These are phyloP conservation scores for Lasiurus borealis DNA, from an alignment of 2,113 vertebrate species.

Conservation along the genomic window DNA sequence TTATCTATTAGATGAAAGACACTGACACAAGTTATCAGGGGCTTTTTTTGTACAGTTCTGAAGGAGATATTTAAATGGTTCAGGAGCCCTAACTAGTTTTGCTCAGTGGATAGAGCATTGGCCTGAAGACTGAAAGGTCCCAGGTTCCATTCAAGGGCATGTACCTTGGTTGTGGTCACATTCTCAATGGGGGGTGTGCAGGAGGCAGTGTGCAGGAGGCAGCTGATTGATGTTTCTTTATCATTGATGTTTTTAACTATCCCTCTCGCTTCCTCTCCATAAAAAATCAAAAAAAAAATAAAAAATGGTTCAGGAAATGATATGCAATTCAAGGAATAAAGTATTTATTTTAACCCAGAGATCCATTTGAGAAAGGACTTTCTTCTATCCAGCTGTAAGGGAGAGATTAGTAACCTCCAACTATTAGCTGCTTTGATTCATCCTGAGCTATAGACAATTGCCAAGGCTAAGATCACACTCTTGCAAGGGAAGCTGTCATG, in stretches of 20 bases:
- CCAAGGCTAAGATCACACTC: background rate
- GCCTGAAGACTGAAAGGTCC: too few species aligned
- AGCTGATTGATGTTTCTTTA: too few species aligned
- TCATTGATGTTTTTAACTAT: too few species aligned
- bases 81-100: background rate
- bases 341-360: background rate
- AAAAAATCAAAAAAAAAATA: too few species aligned
- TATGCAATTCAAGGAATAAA: background rate
- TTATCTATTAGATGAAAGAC: background rate
- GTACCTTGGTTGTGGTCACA: too few species aligned
- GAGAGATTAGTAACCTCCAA: background rate
- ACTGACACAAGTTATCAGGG: background rate
- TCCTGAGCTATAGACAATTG: background rate
- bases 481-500: background rate
- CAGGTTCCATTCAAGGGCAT: too few species aligned
- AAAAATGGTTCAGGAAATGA: background rate
- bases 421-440: background rate
- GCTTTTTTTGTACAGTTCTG: background rate
- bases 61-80: background rate
- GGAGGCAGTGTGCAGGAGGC: too few species aligned
- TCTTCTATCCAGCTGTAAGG: background rate
- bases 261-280: too few species aligned
- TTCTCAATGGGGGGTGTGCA: too few species aligned
- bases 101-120: too few species aligned
- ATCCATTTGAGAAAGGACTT: background rate